Base-by-base conservation (phyloP, 2,888 invertebrate genomes). In the Criorhina ranunculi region DNA sequence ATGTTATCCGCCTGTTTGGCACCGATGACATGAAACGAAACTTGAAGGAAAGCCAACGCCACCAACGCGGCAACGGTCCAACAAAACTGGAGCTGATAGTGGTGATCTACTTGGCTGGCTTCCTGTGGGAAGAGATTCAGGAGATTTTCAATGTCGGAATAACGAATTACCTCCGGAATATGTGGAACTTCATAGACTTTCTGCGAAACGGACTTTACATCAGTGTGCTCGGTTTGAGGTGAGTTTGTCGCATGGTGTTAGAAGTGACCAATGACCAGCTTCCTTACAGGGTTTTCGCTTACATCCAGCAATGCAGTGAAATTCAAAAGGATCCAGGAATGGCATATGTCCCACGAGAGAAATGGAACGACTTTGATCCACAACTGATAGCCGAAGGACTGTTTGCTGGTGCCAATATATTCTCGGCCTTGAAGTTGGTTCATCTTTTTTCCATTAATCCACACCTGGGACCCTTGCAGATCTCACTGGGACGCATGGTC, bases 121-220 rank as follows among this genome's bases (percentile, higher is more conserved):
- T 98, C 90, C 95, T 98, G 88, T 97, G 96, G 95, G 96, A 98
- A 90, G 98, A 99, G 92, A 95, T 97, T 2, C 96, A 96, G 90
- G 97, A 98, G 91, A 95, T 98, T 85, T 98, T 95, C 93, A 94
- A 95, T 19, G 95, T 96, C 89, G 98, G 98, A n/a, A 94, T 98
- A 59, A 94, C 94, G 42, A 95, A 95, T 0, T 99, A 98, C 90
- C 93, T 98, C 31, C 94, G 96, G 33, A 97, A 99, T 91, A 95
- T 98, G 94, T 99, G 98, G 98, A 99, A 99, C 92, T 97, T 98
- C 89, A 96, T 99, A 66, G 98, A 99, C 92, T 98, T 98, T 90
- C 95, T 96, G 5, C 94, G 98, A 49, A 98, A 98, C 92, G 95
- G 95, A 0, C 93, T 98, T 2, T 99, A 98, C 91, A 94, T 96